Conservation (phyloP, 2,797 vertebrate genomes). For the Anniella stebbinsi region DNA sequence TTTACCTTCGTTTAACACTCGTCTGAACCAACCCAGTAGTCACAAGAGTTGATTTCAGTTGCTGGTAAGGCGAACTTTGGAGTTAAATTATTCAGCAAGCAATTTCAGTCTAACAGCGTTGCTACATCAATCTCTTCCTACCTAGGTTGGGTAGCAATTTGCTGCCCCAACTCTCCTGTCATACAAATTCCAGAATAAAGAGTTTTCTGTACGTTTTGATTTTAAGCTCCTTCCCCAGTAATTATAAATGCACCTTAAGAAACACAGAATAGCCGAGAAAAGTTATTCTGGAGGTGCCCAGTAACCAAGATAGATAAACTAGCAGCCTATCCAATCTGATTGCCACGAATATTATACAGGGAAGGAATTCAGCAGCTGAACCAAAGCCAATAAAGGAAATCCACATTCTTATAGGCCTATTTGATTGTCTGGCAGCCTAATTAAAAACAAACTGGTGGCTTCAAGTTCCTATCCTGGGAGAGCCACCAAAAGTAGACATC, state of each 20-base stretch:
- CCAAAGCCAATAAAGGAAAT: neutral
- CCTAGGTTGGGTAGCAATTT: slow-evolving; percentile 4
- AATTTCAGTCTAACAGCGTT: slow-evolving; percentile 63
- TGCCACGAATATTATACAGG: neutral
- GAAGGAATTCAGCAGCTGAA: neutral
- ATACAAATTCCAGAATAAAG: slow-evolving; percentile 28
- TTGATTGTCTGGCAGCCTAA: too few species aligned
- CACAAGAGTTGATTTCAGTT: neutral
- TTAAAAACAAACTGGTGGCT: neutral
- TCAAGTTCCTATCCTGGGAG: neutral
- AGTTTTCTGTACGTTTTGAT: neutral
- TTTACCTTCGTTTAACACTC: neutral
- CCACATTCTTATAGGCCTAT: neutral
- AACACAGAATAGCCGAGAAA: neutral
- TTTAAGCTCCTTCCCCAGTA: neutral
- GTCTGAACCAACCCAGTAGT: neutral
- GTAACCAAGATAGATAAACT: neutral
- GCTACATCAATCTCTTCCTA: slow-evolving; percentile 48
- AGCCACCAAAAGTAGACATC: neutral
- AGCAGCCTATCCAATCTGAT: neutral
- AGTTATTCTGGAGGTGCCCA: too few species aligned
- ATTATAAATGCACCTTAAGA: neutral
- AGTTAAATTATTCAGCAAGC: slow-evolving; percentile 73
- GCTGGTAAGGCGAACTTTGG: slow-evolving; percentile 47
- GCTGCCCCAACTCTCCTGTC: neutral